Conservation (phyloP, 2,113 vertebrate species). For the Bostrychus sinensis region DNA sequence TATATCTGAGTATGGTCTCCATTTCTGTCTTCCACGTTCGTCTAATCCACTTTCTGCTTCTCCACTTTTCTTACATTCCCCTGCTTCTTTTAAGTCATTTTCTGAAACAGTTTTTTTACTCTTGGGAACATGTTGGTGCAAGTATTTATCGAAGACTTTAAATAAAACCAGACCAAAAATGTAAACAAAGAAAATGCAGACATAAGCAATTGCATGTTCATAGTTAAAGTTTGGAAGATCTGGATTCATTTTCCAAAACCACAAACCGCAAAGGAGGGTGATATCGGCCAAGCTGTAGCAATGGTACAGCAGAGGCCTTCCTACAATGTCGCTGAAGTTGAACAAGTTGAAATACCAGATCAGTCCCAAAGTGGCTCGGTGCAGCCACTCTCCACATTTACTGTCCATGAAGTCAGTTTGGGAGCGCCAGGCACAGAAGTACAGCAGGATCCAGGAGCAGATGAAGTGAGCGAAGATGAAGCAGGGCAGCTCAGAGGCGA, state of each 20-base stretch:
- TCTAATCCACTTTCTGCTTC: not conserved
- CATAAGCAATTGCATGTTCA: accelerated
- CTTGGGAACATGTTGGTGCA: constrained; percentile 53
- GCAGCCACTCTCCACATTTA: constrained; percentile 73
- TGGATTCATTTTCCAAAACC: constrained; percentile 61
- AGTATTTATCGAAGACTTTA: constrained; percentile 61
- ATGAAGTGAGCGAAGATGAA: constrained; percentile 79
- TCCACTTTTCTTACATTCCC: too few relatives aligned
- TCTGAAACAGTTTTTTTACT: too few relatives aligned
- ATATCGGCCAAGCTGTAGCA: constrained; percentile 78
- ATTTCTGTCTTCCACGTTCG: too few relatives aligned
- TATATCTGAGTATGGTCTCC: too few relatives aligned
- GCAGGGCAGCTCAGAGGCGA: constrained; percentile 76
- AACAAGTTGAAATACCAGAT: constrained; percentile 93
- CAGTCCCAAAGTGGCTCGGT: constrained; percentile 77
- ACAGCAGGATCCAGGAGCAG: constrained; percentile 78
- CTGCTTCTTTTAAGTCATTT: too few relatives aligned
- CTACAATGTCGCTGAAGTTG: constrained; percentile 72
- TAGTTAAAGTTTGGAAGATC: not conserved
- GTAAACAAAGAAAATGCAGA: constrained; percentile 8
- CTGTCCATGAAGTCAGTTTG: constrained; percentile 83
- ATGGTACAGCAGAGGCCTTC: constrained; percentile 82
- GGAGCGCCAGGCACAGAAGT: constrained; percentile 78
- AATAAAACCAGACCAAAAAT: constrained; percentile 41
- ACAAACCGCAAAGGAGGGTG: constrained; percentile 70